Conservation (phyloP, 53 echinoderm and acorn worm species). For the Stichopus horrens region DNA sequence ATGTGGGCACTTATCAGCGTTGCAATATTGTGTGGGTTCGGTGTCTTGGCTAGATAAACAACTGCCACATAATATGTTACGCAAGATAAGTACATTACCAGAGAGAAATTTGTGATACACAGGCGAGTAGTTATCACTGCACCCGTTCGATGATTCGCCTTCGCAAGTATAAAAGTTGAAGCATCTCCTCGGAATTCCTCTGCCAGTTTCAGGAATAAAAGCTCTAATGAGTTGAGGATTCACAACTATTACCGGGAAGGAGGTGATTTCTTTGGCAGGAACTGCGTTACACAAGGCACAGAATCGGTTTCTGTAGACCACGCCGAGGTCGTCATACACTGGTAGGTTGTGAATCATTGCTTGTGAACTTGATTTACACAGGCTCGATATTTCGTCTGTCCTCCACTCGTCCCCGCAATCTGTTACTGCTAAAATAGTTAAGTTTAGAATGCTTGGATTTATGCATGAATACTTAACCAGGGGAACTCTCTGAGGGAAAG, state of each 20-base stretch:
- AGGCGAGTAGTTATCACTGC: background rate
- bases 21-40: background rate
- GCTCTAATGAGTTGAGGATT: background rate
- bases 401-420: background rate
- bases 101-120: background rate
- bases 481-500: background rate
- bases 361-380: background rate
- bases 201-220: background rate
- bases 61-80: background rate
- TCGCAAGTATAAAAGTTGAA: background rate
- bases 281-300: conserved; percentile 72
- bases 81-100: background rate
- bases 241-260: conserved; percentile 13
- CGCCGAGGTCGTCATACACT: conserved; percentile 61
- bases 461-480: background rate
- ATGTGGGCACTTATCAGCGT: background rate
- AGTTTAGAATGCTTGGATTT: background rate
- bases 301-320: conserved; percentile 66
- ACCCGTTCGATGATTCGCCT: background rate
- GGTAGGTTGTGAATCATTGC: conserved; percentile 66
- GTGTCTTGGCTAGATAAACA: background rate
- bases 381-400: background rate
- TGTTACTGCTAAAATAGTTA: conserved; percentile 29
- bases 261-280: conserved; percentile 1
- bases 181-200: background rate